Conservation (phyloP, 2,113 vertebrate species). For the Dicentrarchus labrax region DNA sequence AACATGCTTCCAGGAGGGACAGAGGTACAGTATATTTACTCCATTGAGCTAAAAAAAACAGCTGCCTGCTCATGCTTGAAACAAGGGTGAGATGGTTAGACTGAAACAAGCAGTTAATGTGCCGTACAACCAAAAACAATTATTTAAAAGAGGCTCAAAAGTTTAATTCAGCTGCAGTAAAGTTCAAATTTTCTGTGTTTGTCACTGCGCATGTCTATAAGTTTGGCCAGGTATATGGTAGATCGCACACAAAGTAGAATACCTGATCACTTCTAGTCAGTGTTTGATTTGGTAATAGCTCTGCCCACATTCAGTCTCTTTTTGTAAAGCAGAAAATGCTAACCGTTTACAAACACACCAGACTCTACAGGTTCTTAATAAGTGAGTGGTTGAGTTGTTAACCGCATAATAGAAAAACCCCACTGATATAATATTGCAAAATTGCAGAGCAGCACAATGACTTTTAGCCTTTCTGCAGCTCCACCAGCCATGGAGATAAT, state of each 20-base stretch:
- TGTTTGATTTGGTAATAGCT: background rate
- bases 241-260: background rate
- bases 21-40: background rate
- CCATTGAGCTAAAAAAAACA: too few species aligned
- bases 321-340: background rate
- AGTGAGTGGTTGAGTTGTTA: background rate
- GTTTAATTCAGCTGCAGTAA: too few species aligned
- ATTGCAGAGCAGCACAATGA: background rate
- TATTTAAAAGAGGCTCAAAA: too few species aligned
- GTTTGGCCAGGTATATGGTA: background rate
- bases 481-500: slow-evolving; percentile 1
- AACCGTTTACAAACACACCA: background rate
- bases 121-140: too few species aligned
- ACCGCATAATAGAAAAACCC: background rate
- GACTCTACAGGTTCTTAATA: background rate
- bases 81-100: too few species aligned
- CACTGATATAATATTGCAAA: background rate
- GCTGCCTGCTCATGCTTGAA: too few species aligned
- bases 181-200: too few species aligned
- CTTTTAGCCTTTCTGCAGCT: background rate
- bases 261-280: background rate
- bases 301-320: background rate
- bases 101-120: too few species aligned
- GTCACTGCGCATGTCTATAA: too few species aligned
- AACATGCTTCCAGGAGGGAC: background rate